These are phyloP conservation scores for Trachelipus rathkii DNA, from an alignment of 1,140 invertebrate genomes.

Conservation along the genomic window DNA sequence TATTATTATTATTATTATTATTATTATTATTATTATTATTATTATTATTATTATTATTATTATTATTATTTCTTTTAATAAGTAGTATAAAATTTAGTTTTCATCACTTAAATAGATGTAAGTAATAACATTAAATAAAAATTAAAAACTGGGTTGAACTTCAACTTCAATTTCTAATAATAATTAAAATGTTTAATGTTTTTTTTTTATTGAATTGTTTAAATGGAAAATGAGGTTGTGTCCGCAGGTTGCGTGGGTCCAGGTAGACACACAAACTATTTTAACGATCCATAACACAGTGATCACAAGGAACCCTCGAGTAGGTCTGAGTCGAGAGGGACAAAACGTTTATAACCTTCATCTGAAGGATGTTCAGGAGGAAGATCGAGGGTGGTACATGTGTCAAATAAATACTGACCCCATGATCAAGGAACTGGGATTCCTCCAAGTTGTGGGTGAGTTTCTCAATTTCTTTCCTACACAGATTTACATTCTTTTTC, in stretches of 20 bases:
- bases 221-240: too few relatives aligned
- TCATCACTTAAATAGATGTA: too few relatives aligned
- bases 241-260: slow-evolving; percentile 52
- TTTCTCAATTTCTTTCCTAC: not conserved
- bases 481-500: not conserved
- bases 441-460: slow-evolving; percentile 52
- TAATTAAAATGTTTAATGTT: too few relatives aligned
- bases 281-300: slow-evolving; percentile 51
- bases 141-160: too few relatives aligned
- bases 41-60: too few relatives aligned
- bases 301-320: slow-evolving; percentile 51
- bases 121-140: too few relatives aligned
- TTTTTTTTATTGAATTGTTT: too few relatives aligned
- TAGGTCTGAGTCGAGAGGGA: slow-evolving; percentile 50
- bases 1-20: too few relatives aligned
- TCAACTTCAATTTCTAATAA: too few relatives aligned
- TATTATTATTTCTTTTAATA: too few relatives aligned
- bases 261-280: slow-evolving; percentile 55
- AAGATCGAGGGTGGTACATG: slow-evolving; percentile 87
- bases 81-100: too few relatives aligned
- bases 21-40: too few relatives aligned
- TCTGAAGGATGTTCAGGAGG: slow-evolving; percentile 81
- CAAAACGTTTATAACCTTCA: slow-evolving; percentile 60
- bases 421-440: slow-evolving; percentile 49
- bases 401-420: slow-evolving; percentile 93